Evolutionary conservation across 35 echinoderm and acorn worm species (phyloP).

Genomic region (Ptychodera flava): DNA sequence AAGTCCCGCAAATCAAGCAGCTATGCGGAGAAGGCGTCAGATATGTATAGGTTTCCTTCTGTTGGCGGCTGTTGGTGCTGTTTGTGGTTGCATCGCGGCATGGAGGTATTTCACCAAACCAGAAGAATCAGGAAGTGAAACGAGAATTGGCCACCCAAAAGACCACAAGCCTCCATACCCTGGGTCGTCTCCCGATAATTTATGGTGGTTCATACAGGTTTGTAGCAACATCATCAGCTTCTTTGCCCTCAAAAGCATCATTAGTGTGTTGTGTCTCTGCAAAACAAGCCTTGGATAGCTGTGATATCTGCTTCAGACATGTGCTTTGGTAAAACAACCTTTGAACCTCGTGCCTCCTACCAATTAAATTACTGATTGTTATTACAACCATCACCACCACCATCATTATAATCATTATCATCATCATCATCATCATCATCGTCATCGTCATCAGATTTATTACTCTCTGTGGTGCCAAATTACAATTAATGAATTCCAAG

Average conservation of each 20-base stretch:
- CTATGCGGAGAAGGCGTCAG: neutral
- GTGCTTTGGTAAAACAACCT: too few species aligned
- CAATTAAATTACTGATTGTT: too few species aligned
- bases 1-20: neutral
- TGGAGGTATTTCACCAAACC: neutral
- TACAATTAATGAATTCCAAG: too few species aligned
- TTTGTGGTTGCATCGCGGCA: neutral
- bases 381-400: too few species aligned
- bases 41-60: neutral
- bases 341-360: too few species aligned
- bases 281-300: too few species aligned
- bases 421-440: too few species aligned
- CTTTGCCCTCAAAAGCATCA: neutral
- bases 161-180: constrained; percentile 65
- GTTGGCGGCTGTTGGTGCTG: neutral
- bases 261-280: neutral
- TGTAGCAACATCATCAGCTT: constrained; percentile 21
- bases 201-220: constrained; percentile 98
- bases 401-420: too few species aligned
- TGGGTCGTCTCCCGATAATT: constrained; percentile 50
- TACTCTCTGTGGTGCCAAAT: too few species aligned
- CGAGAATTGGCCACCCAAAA: constrained; percentile 18
- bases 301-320: too few species aligned
- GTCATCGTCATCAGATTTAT: too few species aligned
- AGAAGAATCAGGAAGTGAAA: neutral